phyloP scores from a whole-genome alignment of 2,797 vertebrate genomes.

The Macropus fuliginosus region DNA sequence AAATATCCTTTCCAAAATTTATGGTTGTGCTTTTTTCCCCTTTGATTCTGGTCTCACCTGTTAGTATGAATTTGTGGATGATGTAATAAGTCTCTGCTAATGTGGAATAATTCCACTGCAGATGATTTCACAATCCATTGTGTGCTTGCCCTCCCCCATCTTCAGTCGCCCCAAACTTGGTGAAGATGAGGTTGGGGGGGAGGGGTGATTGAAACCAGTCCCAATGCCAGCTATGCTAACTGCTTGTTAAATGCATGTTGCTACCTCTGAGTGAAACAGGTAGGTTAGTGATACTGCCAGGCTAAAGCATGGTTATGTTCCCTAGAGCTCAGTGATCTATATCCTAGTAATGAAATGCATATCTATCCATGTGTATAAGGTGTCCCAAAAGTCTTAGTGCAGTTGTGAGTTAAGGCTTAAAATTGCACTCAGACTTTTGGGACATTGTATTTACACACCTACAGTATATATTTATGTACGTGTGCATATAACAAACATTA shows the following conservation, averaged over 20 bases:
- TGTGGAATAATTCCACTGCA: slow-evolving; percentile 31
- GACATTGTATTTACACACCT: not conserved
- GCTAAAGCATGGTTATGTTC: not conserved
- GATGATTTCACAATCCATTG: slow-evolving; percentile 14
- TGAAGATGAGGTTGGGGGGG: not conserved
- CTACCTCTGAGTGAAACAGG: not conserved
- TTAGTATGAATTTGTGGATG: not conserved
- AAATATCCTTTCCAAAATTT: not conserved
- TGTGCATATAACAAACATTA: not conserved
- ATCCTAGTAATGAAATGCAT: not conserved
- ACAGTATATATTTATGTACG: not conserved
- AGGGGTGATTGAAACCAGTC: not conserved
- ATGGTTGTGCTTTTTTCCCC: not conserved
- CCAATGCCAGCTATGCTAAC: not conserved
- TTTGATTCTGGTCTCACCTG: not conserved
- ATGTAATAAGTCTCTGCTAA: not conserved
- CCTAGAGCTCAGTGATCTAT: not conserved
- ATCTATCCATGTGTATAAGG: not conserved
- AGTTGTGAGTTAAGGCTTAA: not conserved
- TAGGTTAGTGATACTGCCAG: not conserved
- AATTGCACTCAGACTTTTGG: not conserved
- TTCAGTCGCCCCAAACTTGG: not conserved
- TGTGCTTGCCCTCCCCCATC: not conserved
- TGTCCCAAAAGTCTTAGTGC: not conserved
- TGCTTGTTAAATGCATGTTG: not conserved